These are phyloP conservation scores for Lophotriccus pileatus DNA, from an alignment of 2,797 vertebrate species.

Conservation along the genomic window DNA sequence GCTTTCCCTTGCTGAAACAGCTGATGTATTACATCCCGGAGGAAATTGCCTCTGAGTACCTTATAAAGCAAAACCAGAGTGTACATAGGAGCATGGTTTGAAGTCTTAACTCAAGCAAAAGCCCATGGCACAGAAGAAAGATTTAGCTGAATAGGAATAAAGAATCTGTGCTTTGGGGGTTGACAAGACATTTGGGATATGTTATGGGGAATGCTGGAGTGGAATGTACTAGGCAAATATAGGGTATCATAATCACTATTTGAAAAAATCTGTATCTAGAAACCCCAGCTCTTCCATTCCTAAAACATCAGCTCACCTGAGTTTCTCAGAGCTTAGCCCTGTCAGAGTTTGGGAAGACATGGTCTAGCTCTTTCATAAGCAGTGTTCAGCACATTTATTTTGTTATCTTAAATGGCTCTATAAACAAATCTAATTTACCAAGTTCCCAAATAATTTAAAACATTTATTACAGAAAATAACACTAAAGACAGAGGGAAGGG, in stretches of 20 bases:
- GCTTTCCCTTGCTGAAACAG: neutral
- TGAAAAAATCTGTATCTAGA: neutral
- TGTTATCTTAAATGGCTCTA: neutral
- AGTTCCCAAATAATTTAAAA: neutral
- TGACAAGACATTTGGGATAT: neutral
- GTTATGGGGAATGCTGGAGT: neutral
- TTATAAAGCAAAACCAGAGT: neutral
- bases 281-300: neutral
- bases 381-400: neutral
- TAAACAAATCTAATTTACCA: neutral
- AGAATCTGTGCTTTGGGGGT: neutral
- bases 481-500: neutral
- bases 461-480: neutral
- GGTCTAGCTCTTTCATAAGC: neutral
- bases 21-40: slow-evolving; percentile 12
- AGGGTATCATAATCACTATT: neutral
- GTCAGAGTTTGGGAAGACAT: neutral
- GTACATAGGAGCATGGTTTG: neutral
- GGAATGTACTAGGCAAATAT: neutral
- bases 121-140: neutral
- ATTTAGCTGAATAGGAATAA: neutral
- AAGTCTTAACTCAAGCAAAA: slow-evolving; percentile 25
- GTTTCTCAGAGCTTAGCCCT: neutral
- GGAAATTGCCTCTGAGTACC: neutral
- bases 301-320: neutral